Base-by-base conservation (phyloP, 2,888 invertebrate species). In the Andricus quercusramuli region DNA sequence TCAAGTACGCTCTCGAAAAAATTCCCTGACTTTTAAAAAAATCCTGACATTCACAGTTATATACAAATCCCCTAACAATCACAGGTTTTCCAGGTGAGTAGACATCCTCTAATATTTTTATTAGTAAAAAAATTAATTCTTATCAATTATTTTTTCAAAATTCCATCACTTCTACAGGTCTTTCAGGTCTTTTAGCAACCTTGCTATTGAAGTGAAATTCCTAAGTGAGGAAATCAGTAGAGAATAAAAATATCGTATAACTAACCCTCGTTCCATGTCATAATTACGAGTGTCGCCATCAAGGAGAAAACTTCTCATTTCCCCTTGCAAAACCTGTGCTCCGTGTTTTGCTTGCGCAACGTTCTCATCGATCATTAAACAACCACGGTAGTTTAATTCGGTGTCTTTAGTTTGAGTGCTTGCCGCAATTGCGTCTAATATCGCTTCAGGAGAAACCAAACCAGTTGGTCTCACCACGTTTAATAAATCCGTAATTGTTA, bases 371-470 rank as follows among this genome's bases (percentile, higher is more conserved):
- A 97, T 95, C 89, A 97, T 97, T 79, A 98, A 92, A 83, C 96
- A 94, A 64, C 99, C 99, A 65, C 99, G 94, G 92, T 99, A 98
- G 77, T 96, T 95, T 79, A 99, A 94, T 83, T 96, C 96, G 78
- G 96, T 96, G 92, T 96, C 96, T 83, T 96, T 94, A 80, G 95
- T 96, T 90, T 96, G 96, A 41, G 96, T 97, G 90, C 97, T 96
- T 89, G 97, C 96, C 87, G 97, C 96, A 83, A 99, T 98, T 76
- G 99, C 99, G 93, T 99, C 99, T 25, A 99, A 95, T 87, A 99
- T 95, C 90, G 96, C 95, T 92, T 99, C 98, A 0, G 99, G 96
- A 51, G 97, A 96, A 65, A 99, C 95, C 68, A 99, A 95, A 56
- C 96, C 95, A 66, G 98, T 97, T 0, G 98, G 97, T 62, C 99